A percentile compares a stretch with the other conserved stretches of the same genome.
These are phyloP conservation scores for Phalanger gymnotis DNA, from an alignment of 2,797 vertebrate genomes.

Conservation along the genomic window DNA sequence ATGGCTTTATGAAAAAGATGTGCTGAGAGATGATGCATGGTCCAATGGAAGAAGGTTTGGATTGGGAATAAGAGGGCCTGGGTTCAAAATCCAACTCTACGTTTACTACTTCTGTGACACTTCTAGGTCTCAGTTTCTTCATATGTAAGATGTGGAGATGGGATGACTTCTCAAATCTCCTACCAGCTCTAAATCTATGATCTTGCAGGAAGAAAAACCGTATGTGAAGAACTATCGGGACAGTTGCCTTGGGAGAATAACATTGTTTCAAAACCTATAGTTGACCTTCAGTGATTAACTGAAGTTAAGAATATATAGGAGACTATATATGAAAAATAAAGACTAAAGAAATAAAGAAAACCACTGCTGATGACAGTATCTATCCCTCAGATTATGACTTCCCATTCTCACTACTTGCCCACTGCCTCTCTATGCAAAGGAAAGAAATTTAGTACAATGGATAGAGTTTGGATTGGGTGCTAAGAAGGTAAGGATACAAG, in stretches of 20 bases:
- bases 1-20: not conserved
- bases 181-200: not conserved
- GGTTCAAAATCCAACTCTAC: not conserved
- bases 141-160: not conserved
- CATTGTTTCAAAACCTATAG: slow-evolving; percentile 10
- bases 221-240: not conserved
- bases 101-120: not conserved
- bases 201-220: not conserved
- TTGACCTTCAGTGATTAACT: slow-evolving; percentile 11
- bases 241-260: not conserved
- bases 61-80: not conserved
- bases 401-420: not conserved
- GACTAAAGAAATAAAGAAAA: slow-evolving; percentile 22
- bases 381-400: not conserved
- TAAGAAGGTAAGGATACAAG: not conserved
- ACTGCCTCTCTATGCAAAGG: not conserved
- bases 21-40: slow-evolving; percentile 15
- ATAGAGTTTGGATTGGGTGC: not conserved
- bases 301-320: not conserved
- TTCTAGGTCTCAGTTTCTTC: not conserved
- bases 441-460: not conserved
- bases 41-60: not conserved
- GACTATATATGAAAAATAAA: slow-evolving; percentile 2
- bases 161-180: not conserved
- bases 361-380: not conserved